Conservation (phyloP, 2,113 vertebrate genomes). For the Stigmatopora nigra region DNA sequence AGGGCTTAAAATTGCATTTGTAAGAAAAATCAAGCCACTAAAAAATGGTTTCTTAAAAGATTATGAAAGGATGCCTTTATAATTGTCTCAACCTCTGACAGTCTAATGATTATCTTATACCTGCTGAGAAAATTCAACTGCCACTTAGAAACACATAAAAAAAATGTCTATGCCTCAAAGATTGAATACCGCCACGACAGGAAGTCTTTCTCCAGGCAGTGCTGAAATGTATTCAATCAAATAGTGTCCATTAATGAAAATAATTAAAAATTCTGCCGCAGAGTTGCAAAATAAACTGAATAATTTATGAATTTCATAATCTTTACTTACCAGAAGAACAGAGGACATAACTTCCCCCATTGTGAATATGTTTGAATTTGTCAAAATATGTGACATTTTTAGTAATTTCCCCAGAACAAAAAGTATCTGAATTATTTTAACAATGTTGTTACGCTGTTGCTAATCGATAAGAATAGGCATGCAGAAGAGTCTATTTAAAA, state of each 20-base stretch:
- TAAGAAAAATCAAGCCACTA: neutral
- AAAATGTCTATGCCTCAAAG: neutral
- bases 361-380: no score
- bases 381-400: no score
- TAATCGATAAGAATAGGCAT: no score
- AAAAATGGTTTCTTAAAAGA: neutral
- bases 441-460: no score
- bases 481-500: no score
- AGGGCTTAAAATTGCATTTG: neutral
- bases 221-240: conserved; percentile 32
- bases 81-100: neutral
- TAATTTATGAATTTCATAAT: neutral
- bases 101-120: neutral
- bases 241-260: conserved; percentile 30
- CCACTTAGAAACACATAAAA: neutral
- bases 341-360: neutral
- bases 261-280: conserved; percentile 27
- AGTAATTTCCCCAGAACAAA: no score
- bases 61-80: neutral
- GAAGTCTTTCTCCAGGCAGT: conserved; percentile 1
- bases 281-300: neutral
- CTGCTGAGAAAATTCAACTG: neutral
- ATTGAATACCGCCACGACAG: neutral
- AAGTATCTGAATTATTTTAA: no score
- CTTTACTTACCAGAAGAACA: neutral